Conservation (phyloP, 2,113 vertebrate species). For the Typhlomys cinereus region DNA sequence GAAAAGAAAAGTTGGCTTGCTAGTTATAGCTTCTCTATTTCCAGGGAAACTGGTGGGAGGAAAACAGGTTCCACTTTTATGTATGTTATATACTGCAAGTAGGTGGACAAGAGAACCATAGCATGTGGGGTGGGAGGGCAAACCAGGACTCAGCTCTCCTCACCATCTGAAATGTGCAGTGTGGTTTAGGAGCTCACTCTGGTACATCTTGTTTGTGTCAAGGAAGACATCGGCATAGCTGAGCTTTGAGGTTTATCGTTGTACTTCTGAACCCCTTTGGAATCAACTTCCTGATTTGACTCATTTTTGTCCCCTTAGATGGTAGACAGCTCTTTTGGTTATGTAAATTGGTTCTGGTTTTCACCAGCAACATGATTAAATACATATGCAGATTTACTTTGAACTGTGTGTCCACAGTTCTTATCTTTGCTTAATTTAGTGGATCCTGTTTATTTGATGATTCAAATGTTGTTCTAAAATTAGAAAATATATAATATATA, state of each 20-base stretch:
- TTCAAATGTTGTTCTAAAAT: too few species aligned
- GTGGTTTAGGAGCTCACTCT: neutral
- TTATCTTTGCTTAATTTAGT: neutral
- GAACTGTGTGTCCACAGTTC: neutral
- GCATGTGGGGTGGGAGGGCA: neutral
- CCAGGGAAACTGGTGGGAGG: neutral
- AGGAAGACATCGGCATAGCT: neutral
- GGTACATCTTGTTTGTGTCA: neutral
- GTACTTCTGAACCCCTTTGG: too few species aligned
- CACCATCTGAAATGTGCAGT: too few species aligned
- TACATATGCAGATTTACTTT: neutral
- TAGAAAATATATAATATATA: neutral
- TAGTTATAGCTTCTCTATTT: neutral
- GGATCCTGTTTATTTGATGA: neutral
- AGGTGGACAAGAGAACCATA: neutral
- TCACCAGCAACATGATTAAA: neutral
- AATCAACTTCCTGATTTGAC: neutral
- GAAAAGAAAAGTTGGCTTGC: neutral
- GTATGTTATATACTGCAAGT: fast-evolving
- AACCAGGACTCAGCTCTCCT: fast-evolving
- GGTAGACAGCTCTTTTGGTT: neutral
- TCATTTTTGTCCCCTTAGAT: neutral
- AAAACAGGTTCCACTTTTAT: too few species aligned
- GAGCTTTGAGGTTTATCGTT: neutral
- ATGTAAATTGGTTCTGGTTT: neutral